A percentile compares a stretch with the other conserved stretches of the same genome.
Conservation (phyloP, 2,113 vertebrate genomes). For the Hippopotamus amphibius region DNA sequence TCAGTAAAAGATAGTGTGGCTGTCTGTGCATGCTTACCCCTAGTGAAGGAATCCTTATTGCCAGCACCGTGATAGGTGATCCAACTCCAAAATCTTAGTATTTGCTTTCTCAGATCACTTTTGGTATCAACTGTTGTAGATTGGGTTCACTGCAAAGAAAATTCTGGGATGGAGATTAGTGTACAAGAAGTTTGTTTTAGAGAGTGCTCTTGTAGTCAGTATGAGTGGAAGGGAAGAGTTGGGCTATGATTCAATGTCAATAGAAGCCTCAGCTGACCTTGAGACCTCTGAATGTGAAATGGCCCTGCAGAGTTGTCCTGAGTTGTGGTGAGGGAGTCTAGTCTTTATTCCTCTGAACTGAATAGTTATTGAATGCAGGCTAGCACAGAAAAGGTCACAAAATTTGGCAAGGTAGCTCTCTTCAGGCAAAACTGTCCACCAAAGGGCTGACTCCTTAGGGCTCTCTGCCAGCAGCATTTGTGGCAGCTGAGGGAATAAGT, state of each 20-base stretch:
- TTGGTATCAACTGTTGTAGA: neutral
- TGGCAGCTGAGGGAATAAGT: neutral
- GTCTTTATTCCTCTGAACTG: neutral
- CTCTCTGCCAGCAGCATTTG: neutral
- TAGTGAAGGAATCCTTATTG: neutral
- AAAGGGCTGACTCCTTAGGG: neutral
- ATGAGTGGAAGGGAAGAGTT: neutral
- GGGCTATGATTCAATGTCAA: neutral
- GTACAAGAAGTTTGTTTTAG: neutral
- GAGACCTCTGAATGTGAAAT: neutral
- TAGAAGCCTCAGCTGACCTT: neutral
- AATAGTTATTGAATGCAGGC: neutral
- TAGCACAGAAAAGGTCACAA: neutral
- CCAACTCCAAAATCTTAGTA: neutral
- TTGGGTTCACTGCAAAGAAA: neutral
- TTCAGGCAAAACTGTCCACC: neutral
- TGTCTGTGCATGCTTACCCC: neutral
- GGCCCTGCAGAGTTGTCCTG: neutral
- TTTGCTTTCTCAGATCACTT: conserved; percentile 4
- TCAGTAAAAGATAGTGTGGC: neutral
- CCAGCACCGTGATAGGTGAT: neutral
- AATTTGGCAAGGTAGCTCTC: neutral
- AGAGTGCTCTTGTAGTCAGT: neutral
- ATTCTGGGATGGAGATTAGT: neutral
- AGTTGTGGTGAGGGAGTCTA: neutral